Percentiles rank a stretch among this genome's conserved stretches.
Conservation (phyloP, 2,797 vertebrate genomes). For the Aeoliscus strigatus region DNA sequence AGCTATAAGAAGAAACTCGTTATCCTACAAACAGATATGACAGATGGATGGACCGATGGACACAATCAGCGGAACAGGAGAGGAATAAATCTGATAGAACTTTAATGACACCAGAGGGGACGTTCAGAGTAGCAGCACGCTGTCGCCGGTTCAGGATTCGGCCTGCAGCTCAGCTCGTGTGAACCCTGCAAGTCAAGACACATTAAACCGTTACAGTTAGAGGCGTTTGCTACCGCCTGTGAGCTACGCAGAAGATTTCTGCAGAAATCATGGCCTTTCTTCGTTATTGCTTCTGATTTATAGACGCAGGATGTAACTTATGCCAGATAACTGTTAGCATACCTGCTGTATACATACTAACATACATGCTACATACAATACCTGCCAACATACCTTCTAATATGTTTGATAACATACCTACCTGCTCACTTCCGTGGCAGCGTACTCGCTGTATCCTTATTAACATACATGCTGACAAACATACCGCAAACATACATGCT, state of each 20-base stretch:
- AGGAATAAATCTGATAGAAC: slow-evolving; percentile 30
- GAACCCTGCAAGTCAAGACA: slow-evolving; percentile 3
- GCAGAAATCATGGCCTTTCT: background rate
- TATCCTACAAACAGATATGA: slow-evolving; percentile 1
- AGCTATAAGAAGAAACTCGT: slow-evolving; percentile 17
- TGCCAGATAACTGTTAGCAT: too few species aligned
- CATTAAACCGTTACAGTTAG: slow-evolving; percentile 11
- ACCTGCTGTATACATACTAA: too few species aligned
- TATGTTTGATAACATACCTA: too few species aligned
- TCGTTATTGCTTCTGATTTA: too few species aligned
- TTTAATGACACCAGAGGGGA: slow-evolving; percentile 25
- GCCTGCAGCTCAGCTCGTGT: slow-evolving; percentile 2
- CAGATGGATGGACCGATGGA: too few species aligned
- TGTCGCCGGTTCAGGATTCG: slow-evolving; percentile 8
- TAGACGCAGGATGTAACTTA: too few species aligned
- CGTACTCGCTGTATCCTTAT: too few species aligned
- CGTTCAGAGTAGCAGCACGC: slow-evolving; percentile 13
- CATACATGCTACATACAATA: too few species aligned
- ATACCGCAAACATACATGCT: too few species aligned
- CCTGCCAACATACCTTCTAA: too few species aligned
- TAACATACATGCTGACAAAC: too few species aligned
- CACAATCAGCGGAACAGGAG: slow-evolving; percentile 10
- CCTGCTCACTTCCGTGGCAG: too few species aligned
- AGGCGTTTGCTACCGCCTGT: background rate
- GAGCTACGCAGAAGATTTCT: background rate